Percentiles rank a stretch among this genome's conserved stretches.
Evolutionary conservation across 2,797 vertebrate genomes (phyloP).

Genomic region (Hippoglossus hippoglossus): DNA sequence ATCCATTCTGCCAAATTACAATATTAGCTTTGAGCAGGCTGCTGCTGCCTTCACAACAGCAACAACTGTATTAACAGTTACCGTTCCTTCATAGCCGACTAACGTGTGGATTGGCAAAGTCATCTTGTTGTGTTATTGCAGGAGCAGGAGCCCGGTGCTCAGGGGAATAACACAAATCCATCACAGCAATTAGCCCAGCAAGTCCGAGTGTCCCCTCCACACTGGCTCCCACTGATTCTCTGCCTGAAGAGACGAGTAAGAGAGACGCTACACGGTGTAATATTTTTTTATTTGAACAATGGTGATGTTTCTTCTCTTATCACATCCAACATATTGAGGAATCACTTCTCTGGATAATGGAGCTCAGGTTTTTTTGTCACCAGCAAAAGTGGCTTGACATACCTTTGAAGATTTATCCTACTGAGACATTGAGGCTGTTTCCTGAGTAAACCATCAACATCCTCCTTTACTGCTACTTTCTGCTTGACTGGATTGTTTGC

Average conservation of each 20-base stretch:
- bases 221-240: conserved; percentile 28
- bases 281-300: no score
- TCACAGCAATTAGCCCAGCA: conserved; percentile 67
- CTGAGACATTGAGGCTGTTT: conserved; percentile 28
- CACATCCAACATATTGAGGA: background rate
- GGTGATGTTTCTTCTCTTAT: no score
- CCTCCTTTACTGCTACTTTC: conserved; percentile 9
- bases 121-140: conserved; percentile 55
- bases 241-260: background rate
- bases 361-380: conserved; percentile 54
- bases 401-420: conserved; percentile 62
- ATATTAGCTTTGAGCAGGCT: conserved; percentile 47
- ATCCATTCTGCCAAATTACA: conserved; percentile 38
- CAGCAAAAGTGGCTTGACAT: conserved; percentile 45
- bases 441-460: conserved; percentile 23
- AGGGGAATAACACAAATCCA: conserved; percentile 60
- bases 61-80: conserved; percentile 22
- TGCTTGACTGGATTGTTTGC: background rate
- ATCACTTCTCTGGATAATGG: conserved; percentile 55
- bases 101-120: conserved; percentile 54
- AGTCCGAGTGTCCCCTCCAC: conserved; percentile 29
- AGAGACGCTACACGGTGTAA: no score
- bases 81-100: conserved; percentile 53
- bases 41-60: conserved; percentile 24
- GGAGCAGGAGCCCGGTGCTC: conserved; percentile 41